Base-by-base conservation (phyloP, 2,888 invertebrate genomes). In the Alsophila aescularia region DNA sequence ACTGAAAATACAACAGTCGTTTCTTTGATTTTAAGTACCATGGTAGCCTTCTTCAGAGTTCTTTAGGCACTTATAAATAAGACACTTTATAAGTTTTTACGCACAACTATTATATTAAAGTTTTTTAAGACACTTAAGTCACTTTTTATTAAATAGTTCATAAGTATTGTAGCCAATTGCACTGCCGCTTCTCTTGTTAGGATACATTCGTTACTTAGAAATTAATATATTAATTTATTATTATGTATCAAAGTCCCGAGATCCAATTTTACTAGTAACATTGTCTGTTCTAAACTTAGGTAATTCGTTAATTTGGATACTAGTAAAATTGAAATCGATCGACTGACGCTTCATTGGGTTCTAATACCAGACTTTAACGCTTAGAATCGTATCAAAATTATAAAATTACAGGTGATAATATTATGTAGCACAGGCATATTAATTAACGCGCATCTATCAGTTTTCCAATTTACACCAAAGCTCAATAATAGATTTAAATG, bases 181-280 rank as follows among this genome's bases (percentile, higher is more conserved):
- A 61, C 81, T 77, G 71, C 75, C 72, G 74, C 73, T 43, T 41
- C 41, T 51, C 69, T 73, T 81, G 83, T 87, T 85, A 87, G 79
- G 78, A 80, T 81, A 83, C 81, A 84, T 79, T 83, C 77, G 77
- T 85, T 78, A 79, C 82, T 83, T 81, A 82, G 40, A 73, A 69
- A 82, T 74, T 78, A 75, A 75, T 83, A 83, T 81, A 87, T 87
- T 88, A 85, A 83, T 87, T 83, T 82, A 82, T 83, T 83, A 85
- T 81, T 83, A 81, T 83, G 75, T 77, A 78, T 80, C 70, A 75
- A 79, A 79, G 73, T 77, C 70, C 67, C 70, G 70, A 73, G 67
- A 75, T 75, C 73, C 84, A 80, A 83, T 79, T 79, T 80, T 77
- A 83, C 81, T 81, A 82, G 81, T 70, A 54, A 39, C 44, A 37